Evolutionary conservation across 2,797 vertebrate genomes (phyloP).

Genomic region (Scleropages formosus): DNA sequence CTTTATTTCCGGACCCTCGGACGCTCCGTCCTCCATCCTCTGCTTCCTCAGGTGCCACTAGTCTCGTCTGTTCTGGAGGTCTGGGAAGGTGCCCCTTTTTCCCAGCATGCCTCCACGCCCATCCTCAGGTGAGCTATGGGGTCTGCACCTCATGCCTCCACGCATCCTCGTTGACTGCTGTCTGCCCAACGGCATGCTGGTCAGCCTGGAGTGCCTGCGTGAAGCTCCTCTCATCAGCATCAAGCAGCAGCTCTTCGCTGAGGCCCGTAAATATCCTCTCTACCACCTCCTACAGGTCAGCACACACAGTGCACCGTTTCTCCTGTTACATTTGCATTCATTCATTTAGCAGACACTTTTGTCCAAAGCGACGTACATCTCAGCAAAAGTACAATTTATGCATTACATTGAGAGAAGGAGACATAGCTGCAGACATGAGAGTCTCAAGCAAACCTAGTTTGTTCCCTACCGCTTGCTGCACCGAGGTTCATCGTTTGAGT

Average conservation of each 20-base stretch:
- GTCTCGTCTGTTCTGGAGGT: conserved; percentile 30
- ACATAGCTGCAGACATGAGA: too few relatives aligned
- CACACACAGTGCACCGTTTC: not conserved
- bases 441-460: too few relatives aligned
- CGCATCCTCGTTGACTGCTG: conserved; percentile 76
- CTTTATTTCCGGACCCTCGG: not conserved
- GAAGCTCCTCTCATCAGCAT: conserved; percentile 71
- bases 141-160: conserved; percentile 75
- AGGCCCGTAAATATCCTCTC: conserved; percentile 72
- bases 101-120: conserved; percentile 63
- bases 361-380: too few relatives aligned
- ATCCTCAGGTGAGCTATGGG: conserved; percentile 74
- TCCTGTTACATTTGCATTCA: too few relatives aligned
- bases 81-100: not conserved
- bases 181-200: conserved; percentile 74
- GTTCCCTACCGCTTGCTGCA: too few relatives aligned
- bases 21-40: not conserved
- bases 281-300: conserved; percentile 55
- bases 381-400: too few relatives aligned
- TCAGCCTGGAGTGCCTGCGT: conserved; percentile 73
- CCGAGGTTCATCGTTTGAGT: too few relatives aligned
- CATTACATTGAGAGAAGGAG: too few relatives aligned
- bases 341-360: too few relatives aligned
- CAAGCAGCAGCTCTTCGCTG: conserved; percentile 74
- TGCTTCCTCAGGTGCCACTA: conserved; percentile 19